Evolutionary conservation across 2,888 invertebrate species (phyloP).

Genomic region (Noctuana brunneofusca): DNA sequence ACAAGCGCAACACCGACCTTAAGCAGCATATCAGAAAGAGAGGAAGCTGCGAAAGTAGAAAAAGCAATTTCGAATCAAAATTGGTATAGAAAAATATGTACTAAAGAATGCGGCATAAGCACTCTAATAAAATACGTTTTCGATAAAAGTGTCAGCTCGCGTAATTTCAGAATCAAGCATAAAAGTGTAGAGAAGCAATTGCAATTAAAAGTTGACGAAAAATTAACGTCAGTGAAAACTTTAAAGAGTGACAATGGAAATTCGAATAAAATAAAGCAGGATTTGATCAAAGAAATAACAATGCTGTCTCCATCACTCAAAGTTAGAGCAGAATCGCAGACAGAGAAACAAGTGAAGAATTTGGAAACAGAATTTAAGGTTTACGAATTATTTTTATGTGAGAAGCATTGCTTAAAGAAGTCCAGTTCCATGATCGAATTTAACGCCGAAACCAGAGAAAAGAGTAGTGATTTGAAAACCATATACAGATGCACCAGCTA

Average conservation of each 20-base stretch:
- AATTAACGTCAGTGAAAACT: constrained; percentile 17
- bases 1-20: constrained; percentile 37
- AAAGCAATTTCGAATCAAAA: constrained; percentile 49
- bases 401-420: constrained; percentile 42
- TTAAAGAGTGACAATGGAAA: constrained; percentile 30
- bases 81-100: constrained; percentile 44
- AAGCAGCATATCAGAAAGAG: constrained; percentile 30
- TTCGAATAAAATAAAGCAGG: constrained; percentile 40
- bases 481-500: constrained; percentile 64
- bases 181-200: constrained; percentile 21
- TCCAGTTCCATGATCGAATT: constrained; percentile 51
- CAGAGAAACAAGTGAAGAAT: constrained; percentile 43
- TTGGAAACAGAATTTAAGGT: constrained; percentile 50
- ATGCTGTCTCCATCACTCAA: constrained; percentile 47
- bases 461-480: constrained; percentile 62
- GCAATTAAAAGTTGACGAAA: constrained; percentile 29
- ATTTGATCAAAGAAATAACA: constrained; percentile 49
- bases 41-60: constrained; percentile 39
- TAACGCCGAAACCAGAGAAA: constrained; percentile 37
- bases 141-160: constrained; percentile 38
- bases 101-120: constrained; percentile 49
- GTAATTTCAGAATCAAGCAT: constrained; percentile 38
- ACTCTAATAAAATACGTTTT: constrained; percentile 48
- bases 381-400: constrained; percentile 51
- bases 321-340: constrained; percentile 56